phyloP scores from a whole-genome alignment of 2,113 vertebrate genomes.

The Oreochromis aureus region DNA sequence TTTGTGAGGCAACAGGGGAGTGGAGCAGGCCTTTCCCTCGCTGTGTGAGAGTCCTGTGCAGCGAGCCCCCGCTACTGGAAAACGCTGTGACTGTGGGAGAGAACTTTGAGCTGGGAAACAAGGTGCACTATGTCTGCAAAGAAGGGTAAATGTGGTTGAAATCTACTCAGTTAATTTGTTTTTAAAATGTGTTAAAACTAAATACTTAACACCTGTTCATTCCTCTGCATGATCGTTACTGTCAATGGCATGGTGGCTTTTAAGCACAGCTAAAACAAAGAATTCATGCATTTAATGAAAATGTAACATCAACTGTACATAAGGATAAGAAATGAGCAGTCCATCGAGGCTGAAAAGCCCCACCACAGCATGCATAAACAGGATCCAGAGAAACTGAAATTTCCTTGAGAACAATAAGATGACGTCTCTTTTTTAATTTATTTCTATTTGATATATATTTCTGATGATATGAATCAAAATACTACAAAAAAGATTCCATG shows the following conservation, averaged over 20 bases:
- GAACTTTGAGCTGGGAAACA: constrained; percentile 84
- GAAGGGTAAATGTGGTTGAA: constrained; percentile 82
- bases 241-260: neutral
- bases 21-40: constrained; percentile 82
- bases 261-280: neutral
- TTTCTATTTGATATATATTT: neutral
- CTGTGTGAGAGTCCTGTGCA: constrained; percentile 80
- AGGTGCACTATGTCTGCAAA: constrained; percentile 85
- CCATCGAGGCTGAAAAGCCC: neutral
- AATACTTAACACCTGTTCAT: neutral
- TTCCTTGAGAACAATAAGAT: neutral
- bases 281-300: neutral
- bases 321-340: neutral
- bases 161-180: neutral
- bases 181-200: neutral
- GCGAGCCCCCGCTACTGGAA: constrained; percentile 78
- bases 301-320: rapidly evolving
- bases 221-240: neutral
- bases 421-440: neutral
- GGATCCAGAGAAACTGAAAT: neutral
- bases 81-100: constrained; percentile 76
- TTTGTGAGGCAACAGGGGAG: constrained; percentile 81
- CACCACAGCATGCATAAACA: neutral
- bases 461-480: neutral
- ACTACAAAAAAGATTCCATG: neutral